Base-by-base conservation (phyloP, 2,797 vertebrate species). In the Sebastes jordani region DNA sequence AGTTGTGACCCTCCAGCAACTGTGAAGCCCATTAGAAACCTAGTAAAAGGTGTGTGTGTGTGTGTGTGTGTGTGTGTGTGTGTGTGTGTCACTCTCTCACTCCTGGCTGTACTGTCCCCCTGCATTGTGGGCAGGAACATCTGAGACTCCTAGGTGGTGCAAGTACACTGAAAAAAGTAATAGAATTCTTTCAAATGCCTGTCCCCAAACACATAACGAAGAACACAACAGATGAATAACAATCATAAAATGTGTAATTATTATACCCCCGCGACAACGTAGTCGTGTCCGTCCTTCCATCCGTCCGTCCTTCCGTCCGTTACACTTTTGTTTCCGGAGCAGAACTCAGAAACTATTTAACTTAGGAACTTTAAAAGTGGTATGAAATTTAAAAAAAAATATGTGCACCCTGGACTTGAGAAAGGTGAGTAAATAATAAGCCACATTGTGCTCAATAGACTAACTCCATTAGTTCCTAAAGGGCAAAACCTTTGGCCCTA, bases 21-120 rank as follows among this genome's bases (percentile, higher is more conserved):
- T 80, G 62, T 69, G 49, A 71, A 75, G 29, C 16, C 61, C 38
- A 73, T 83, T 59, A 80, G 29, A 64, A 63, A 30, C 29, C 42
- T 30, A 32, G 49, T 58, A 72, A 61, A 66, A 54, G 6, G 34
- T 8, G 54, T 8, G 25, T 58, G 34, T 70, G 25, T 58, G 34
- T 70, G 71, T 55, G 55, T 30, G 52, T 7, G 23, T 56, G 34
- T 70, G 71, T 68, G 55, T 68, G 70, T 54, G 55, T 34, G 32
- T 22, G 60, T 62, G 60, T 63, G 61, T 63, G 32, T 36, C 20
- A 22, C 30, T 22, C 5, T 62, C 20, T 58, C 23, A 58, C 7
- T 58, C 55, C 23, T 58, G 55, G 55, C 55, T 58, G 13, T 27
- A 58, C 23, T 58, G 22, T 27, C 55, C 23, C 22, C 23, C 7